Evolutionary conservation across 35 echinoderm and acorn worm species (phyloP), one percentile per base, ranked within the genome.

Genomic region (Strongylocentrotus purpuratus): DNA sequence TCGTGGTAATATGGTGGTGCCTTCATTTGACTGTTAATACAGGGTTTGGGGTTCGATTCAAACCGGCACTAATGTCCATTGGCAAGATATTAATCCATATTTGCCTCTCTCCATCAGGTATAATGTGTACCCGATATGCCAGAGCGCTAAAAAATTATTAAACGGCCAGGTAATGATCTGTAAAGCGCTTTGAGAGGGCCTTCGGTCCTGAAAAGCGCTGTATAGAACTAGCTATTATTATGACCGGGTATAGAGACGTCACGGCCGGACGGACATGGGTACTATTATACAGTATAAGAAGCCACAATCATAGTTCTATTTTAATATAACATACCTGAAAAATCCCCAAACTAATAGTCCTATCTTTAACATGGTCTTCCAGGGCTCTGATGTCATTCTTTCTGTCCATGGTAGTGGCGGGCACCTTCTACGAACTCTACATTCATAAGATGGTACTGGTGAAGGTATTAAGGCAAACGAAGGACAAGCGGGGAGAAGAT

Each of bases 371-470:
- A 28, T 70, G 17, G 5, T 28, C 18, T 70, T 70, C 3, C 22
- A 70, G 61, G 17, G 22, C 61, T 2, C 25, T 70, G 18, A 70
- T 88, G 87, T 88, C 8, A 20, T 88, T 88, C 32, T 46, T 88
- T 46, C 3, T 46, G 32, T 9, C 45, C 10, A 88, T 88, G 87
- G 87, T 88, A 22, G 31, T 88, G 45, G 87, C 22, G 28, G 87
- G 87, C 1, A 25, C 87, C 45, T 88, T 88, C 87, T 88, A 88
- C 45, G 87, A 88, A 33, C 22, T 88, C 45, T 88, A 35, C 87
- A 12, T 88, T 33, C 87, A 88, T 28, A 88, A 88, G 87, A 33
- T 88, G 14, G 31, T 88, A 11, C 87, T 88, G 33, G 22, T 32
- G 31, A 88, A 88, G 87, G 45, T 88, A 13, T 14, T 88, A 9